phyloP scores from a whole-genome alignment of 2,797 vertebrate species.

The Halcyon leucocephala region DNA sequence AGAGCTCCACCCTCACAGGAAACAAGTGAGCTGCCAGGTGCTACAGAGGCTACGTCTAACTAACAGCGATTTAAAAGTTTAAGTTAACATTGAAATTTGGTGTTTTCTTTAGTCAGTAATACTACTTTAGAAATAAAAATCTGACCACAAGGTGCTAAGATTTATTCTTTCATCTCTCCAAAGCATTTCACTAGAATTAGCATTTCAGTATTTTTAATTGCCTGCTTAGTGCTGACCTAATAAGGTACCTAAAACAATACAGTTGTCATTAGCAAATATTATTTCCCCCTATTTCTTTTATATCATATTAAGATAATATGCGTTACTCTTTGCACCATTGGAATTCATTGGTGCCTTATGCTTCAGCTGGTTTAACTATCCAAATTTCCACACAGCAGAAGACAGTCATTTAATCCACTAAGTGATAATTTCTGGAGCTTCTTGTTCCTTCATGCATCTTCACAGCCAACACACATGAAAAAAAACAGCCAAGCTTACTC shows the following conservation, averaged over 20 bases:
- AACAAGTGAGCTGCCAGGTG: background rate
- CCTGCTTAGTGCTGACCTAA: background rate
- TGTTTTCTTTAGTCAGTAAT: background rate
- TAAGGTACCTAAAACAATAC: background rate
- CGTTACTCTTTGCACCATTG: background rate
- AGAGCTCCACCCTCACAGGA: background rate
- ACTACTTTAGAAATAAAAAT: background rate
- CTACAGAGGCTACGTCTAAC: background rate
- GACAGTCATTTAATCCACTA: background rate
- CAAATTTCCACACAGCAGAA: constrained; percentile 10
- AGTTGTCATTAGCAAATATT: background rate
- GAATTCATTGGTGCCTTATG: background rate
- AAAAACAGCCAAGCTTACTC: background rate
- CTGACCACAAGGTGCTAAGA: background rate
- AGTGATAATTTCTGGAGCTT: background rate
- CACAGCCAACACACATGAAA: background rate
- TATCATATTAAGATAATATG: background rate
- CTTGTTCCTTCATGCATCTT: background rate
- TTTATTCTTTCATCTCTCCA: background rate
- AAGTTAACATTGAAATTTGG: background rate
- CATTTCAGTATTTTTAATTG: background rate
- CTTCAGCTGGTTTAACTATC: background rate
- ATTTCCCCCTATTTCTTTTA: background rate
- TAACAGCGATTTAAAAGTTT: background rate
- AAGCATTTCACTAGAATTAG: background rate